phyloP scores from a whole-genome alignment of 2,888 invertebrate genomes.

The Tachina lurida region DNA sequence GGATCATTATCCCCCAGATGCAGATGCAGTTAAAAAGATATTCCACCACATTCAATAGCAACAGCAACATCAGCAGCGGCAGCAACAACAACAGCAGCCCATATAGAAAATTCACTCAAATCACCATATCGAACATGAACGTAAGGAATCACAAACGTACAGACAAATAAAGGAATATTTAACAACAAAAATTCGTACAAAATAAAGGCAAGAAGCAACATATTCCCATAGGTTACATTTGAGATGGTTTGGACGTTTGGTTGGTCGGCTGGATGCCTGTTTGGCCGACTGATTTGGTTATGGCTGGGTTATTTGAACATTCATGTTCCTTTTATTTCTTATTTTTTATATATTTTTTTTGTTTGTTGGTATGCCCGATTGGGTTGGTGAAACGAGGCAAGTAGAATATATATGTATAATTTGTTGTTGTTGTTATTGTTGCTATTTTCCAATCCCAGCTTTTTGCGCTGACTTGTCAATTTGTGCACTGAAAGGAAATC shows the following conservation, averaged over 20 bases:
- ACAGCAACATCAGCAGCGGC: slow-evolving; percentile 17
- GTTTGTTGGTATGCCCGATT: slow-evolving; percentile 57
- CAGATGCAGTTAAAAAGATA: slow-evolving; percentile 70
- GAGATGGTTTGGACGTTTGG: slow-evolving; percentile 70
- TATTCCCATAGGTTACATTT: slow-evolving; percentile 68
- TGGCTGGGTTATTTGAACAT: slow-evolving; percentile 54
- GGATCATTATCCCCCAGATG: slow-evolving; percentile 81
- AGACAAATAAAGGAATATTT: not conserved
- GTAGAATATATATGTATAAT: not conserved
- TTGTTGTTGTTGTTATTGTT: slow-evolving; percentile 25
- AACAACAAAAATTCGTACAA: slow-evolving; percentile 36
- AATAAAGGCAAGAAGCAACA: slow-evolving; percentile 47
- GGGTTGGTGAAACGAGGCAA: slow-evolving; percentile 39
- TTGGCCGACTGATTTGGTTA: slow-evolving; percentile 60
- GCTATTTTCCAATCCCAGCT: slow-evolving; percentile 46
- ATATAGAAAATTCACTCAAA: slow-evolving; percentile 67
- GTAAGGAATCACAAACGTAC: slow-evolving; percentile 50
- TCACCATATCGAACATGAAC: slow-evolving; percentile 73
- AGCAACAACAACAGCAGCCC: slow-evolving; percentile 60
- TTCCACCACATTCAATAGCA: slow-evolving; percentile 42
- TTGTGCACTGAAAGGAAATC: slow-evolving; percentile 35
- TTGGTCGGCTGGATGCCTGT: slow-evolving; percentile 64
- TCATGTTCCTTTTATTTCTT: not conserved
- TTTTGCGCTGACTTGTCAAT: slow-evolving; percentile 46
- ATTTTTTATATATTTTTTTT: not conserved